Base-by-base conservation (phyloP, 2,113 vertebrate genomes). In the Aegotheles bennettii region DNA sequence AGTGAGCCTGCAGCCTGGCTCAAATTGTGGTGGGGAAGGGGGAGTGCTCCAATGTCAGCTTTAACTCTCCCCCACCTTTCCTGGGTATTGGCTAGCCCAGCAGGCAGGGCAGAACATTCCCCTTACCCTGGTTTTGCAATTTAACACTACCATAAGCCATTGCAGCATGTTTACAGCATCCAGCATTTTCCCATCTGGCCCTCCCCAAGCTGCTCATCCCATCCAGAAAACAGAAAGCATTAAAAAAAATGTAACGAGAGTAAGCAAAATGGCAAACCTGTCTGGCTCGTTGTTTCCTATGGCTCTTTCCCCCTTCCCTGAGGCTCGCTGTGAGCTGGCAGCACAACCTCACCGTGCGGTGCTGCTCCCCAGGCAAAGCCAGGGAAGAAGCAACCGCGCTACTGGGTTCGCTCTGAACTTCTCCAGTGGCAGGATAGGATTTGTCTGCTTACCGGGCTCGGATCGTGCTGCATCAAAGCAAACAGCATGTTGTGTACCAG, bases 241-340 rank as follows among this genome's bases (percentile, higher is more conserved):
- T 67, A n/a, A 11, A 71, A 59, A 59, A 63, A 43, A 85, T 8
- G 31, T 5, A 38, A 42, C 5, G 26, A 79, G 51, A 70, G 31
- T 23, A 38, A 80, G 42, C 0, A 0, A 28, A 88, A 80, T 2
- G 9, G 61, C 50, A 61, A 70, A 17, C 29, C 47, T 11, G 23
- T 8, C 42, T 24, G n/a, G 1, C 6, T 10, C 0, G 0, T 17
- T 2, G 9, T 43, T 88, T 31, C 63, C 51, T 36, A 11, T 0
- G 9, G 31, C 18, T 51, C 4, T 53, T 29, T 10, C 6, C 11
- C 28, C 9, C 4, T 12, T n/a, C 48, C 42, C 56, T 0, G 0
- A 12, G 38, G 40, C 63, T 47, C 6, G 0, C 63, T 54, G 51
- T 4, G 2, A 57, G 21, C 59, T 1, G 0, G 54, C 38, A 48